Evolutionary conservation across 2,888 invertebrate genomes (phyloP), one percentile per base, ranked within the genome.

Genomic region (Leucozona laternaria): DNA sequence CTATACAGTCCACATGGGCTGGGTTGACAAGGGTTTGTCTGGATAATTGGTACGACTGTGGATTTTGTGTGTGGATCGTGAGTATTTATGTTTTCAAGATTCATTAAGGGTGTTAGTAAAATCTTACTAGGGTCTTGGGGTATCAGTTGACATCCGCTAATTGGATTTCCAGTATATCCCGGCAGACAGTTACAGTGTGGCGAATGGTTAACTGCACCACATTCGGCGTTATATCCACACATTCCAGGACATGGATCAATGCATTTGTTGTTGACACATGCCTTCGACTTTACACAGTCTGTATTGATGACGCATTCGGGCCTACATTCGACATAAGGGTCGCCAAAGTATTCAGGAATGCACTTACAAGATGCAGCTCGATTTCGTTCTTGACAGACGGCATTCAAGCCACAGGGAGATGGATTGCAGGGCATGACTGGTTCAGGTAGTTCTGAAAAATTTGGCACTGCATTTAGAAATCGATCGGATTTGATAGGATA

Each of bases 1-100:
- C 97, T 97, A 91, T 96, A 96, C 22, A 96, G 95, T 64, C 97
- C 97, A 91, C 97, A 97, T 4, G 97, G 97, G 71, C 95, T 95
- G 77, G 95, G 95, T 79, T 93, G 90, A 86, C 95, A 95, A 53
- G 95, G 95, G 89, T 95, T 93, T 80, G 87, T 88, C 85, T 90
- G 91, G 76, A 88, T 90, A 85, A 93, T 89, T 40, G 91, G 90
- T 81, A 89, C 89, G 89, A 91, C 92, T 92, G 88, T 86, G 82
- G 76, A 83, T 76, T 87, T 48, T 79, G 82, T 83, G 82, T 87
- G 83, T 83, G 71, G 87, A 79, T 82, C 71, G 78, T 82, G 79
- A 82, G 64, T 28, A 55, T 58, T 60, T 45, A n/a, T 40, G 13
- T 45, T 45, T 17, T 45, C 0, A 3, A 40, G n/a, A n/a, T n/a